These are phyloP conservation scores for Podarcis muralis DNA, from an alignment of 2,113 vertebrate genomes.

Conservation along the genomic window DNA sequence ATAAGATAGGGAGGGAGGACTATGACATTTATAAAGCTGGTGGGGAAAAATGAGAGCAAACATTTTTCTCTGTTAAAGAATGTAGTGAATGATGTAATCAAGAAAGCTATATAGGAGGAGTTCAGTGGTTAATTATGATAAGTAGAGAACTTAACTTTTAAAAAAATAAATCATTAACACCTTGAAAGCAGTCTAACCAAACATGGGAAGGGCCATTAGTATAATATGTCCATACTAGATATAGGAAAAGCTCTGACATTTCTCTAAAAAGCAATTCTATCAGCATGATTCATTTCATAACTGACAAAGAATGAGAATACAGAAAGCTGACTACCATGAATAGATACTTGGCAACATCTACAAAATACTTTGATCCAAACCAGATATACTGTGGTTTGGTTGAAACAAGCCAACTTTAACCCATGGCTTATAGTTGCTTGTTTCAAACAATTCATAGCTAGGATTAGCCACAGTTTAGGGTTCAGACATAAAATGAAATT, in stretches of 20 bases:
- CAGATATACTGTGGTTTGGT: background rate
- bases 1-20: background rate
- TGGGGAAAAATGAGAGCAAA: background rate
- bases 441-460: background rate
- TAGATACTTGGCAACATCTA: too few species aligned
- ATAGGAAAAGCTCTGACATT: background rate
- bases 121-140: background rate
- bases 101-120: background rate
- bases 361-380: background rate
- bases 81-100: background rate
- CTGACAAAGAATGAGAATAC: background rate
- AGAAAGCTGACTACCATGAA: background rate
- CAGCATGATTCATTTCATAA: background rate
- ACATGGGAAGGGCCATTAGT: background rate
- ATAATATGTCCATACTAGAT: background rate
- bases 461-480: background rate
- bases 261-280: background rate
- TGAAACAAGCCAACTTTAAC: background rate
- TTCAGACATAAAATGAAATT: background rate
- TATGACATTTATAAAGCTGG: fast-evolving
- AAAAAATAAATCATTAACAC: background rate
- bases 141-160: background rate
- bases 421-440: background rate
- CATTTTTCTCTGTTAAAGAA: background rate
- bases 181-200: too few species aligned